phyloP scores from a whole-genome alignment of 2,113 vertebrate species.

The Gallinago paraguaiae region DNA sequence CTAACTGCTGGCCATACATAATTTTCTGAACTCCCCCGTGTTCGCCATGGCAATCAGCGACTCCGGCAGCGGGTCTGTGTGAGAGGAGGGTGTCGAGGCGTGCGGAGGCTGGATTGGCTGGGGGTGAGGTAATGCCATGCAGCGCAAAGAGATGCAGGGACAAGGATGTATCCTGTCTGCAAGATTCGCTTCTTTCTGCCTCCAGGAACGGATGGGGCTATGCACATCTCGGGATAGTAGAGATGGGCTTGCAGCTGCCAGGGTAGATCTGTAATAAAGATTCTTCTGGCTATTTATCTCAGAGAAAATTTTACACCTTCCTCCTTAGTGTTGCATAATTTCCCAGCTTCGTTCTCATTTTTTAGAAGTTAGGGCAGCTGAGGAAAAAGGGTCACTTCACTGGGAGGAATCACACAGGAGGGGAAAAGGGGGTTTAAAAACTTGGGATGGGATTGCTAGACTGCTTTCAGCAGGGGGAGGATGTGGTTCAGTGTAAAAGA shows the following conservation, averaged over 20 bases:
- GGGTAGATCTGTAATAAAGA: neutral
- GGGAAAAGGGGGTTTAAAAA: neutral
- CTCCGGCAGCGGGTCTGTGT: neutral
- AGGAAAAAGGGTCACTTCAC: neutral
- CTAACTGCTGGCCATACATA: neutral
- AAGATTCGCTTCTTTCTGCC: neutral
- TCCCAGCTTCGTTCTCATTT: neutral
- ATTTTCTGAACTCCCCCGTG: neutral
- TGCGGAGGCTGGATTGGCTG: slow-evolving; percentile 59
- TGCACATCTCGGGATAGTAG: neutral
- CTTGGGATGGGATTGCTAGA: neutral
- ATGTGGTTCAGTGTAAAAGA: neutral
- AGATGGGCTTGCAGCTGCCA: neutral
- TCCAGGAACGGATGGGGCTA: neutral
- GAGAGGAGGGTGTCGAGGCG: slow-evolving; percentile 28
- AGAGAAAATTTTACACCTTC: neutral
- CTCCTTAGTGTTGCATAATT: neutral
- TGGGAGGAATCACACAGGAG: neutral
- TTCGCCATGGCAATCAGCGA: neutral
- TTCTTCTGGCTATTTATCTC: neutral
- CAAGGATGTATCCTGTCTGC: neutral
- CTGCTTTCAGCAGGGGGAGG: neutral
- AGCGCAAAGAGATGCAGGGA: slow-evolving; percentile 48
- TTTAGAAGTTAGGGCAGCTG: neutral
- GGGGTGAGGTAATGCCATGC: slow-evolving; percentile 69